phyloP scores from a whole-genome alignment of 2,113 vertebrate species.

The Pomatorhinus ruficollis region DNA sequence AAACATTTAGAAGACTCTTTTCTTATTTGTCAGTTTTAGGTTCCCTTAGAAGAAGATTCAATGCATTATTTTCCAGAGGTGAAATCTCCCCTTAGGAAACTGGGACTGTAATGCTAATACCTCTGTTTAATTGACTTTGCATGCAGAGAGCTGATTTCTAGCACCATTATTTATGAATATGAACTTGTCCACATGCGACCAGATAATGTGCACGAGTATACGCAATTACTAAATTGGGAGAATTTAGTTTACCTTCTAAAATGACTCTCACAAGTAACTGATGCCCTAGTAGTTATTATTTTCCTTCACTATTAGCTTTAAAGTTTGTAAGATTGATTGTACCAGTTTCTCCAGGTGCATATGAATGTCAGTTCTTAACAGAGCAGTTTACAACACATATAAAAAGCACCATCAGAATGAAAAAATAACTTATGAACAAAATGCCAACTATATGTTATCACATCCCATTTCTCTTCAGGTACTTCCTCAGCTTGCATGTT shows the following conservation, averaged over 20 bases:
- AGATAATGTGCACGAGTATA: neutral
- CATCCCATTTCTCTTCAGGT: neutral
- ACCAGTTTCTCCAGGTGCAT: neutral
- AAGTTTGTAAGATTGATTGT: neutral
- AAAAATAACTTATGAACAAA: neutral
- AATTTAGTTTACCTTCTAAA: neutral
- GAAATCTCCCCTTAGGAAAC: neutral
- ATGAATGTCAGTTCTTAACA: neutral
- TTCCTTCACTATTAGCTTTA: neutral
- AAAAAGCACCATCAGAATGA: neutral
- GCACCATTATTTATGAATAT: conserved; percentile 1
- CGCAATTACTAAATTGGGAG: neutral
- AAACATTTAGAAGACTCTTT: neutral
- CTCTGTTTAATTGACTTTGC: neutral
- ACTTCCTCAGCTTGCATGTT: neutral
- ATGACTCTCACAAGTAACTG: neutral
- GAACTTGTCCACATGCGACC: neutral
- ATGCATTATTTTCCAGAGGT: neutral
- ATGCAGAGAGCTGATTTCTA: conserved; percentile 1
- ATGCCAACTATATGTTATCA: neutral
- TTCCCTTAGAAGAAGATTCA: neutral
- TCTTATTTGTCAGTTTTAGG: neutral
- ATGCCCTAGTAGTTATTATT: neutral
- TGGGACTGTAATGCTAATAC: neutral
- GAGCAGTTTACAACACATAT: neutral